Evolutionary conservation across 2,888 invertebrate species (phyloP).

Genomic region (Holacanthella duospinosa): DNA sequence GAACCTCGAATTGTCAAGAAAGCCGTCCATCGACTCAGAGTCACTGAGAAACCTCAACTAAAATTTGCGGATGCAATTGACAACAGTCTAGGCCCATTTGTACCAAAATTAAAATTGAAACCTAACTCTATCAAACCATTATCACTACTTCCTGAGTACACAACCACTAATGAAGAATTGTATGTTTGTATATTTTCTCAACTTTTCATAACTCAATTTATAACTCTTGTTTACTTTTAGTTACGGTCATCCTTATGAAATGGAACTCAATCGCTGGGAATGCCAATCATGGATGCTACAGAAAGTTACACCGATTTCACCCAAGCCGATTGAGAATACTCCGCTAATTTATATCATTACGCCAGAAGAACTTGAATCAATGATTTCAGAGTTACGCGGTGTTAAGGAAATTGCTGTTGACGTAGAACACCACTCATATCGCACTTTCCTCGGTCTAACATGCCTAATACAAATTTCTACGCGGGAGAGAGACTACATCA

Average conservation of each 20-base stretch:
- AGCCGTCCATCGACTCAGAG: constrained; percentile 21
- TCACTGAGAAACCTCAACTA: constrained; percentile 59
- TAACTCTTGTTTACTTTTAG: constrained; percentile 43
- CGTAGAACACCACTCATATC: constrained; percentile 71
- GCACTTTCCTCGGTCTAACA: constrained; percentile 86
- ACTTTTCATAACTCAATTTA: background rate
- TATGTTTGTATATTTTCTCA: constrained; percentile 14
- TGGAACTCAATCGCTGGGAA: constrained; percentile 65
- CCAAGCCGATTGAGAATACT: constrained; percentile 52
- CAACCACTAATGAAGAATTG: constrained; percentile 32
- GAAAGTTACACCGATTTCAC: constrained; percentile 43
- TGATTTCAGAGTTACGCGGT: constrained; percentile 54
- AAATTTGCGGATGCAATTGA: constrained; percentile 74
- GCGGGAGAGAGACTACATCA: constrained; percentile 64
- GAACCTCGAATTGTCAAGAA: constrained; percentile 17
- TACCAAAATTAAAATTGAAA: constrained; percentile 72
- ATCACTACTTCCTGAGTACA: constrained; percentile 58
- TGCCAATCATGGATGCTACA: constrained; percentile 48
- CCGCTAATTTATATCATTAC: constrained; percentile 59
- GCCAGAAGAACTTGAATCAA: constrained; percentile 51
- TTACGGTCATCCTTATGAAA: constrained; percentile 78
- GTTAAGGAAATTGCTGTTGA: constrained; percentile 28
- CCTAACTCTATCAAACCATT: constrained; percentile 77
- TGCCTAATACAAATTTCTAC: constrained; percentile 94
- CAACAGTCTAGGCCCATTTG: constrained; percentile 64